Conservation (phyloP, 2,797 vertebrate genomes). For the Buceros bicornis region DNA sequence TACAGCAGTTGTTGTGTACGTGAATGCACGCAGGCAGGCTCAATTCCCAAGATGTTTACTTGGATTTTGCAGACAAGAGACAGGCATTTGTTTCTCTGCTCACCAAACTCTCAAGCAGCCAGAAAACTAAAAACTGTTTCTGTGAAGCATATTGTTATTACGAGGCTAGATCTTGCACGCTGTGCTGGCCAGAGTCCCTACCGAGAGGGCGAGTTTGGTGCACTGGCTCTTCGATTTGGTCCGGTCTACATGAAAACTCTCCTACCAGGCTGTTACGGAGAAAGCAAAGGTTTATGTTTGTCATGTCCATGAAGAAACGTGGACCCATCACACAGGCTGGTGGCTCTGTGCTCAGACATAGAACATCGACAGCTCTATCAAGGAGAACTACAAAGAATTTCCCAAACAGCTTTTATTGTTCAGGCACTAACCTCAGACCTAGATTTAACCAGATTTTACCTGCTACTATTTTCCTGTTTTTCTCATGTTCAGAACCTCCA, state of each 20-base stretch:
- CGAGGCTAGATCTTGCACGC: neutral
- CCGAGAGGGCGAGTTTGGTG: neutral
- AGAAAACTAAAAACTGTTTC: neutral
- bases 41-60: neutral
- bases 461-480: neutral
- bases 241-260: conserved; percentile 26
- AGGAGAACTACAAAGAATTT: neutral
- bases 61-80: neutral
- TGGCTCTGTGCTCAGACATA: neutral
- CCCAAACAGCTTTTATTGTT: neutral
- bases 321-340: neutral
- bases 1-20: neutral
- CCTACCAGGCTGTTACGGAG: neutral
- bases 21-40: neutral
- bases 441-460: neutral
- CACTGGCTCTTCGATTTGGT: neutral
- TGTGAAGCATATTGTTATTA: neutral
- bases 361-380: conserved; percentile 9
- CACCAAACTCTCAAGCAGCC: neutral
- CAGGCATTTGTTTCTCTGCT: neutral
- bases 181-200: neutral
- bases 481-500: neutral
- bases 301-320: neutral
- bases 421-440: neutral
- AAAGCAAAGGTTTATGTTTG: neutral